These are phyloP conservation scores for Poecilia latipinna DNA, from an alignment of 2,113 vertebrate species.

Conservation along the genomic window DNA sequence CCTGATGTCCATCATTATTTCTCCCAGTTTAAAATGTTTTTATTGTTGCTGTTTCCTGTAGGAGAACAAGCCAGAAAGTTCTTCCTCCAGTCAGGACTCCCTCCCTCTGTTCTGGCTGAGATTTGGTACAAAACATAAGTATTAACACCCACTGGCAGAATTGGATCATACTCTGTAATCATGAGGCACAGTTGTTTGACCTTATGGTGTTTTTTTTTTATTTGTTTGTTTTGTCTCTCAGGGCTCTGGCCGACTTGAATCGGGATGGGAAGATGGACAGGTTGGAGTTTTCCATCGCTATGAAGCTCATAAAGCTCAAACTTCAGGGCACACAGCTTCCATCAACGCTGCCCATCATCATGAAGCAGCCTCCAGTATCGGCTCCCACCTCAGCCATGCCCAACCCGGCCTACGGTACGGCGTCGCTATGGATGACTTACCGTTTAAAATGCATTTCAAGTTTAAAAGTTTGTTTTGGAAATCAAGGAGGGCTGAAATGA, in stretches of 20 bases:
- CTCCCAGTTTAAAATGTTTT: too few species aligned
- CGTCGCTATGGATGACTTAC: background rate
- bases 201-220: background rate
- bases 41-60: constrained; percentile 51
- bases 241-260: constrained; percentile 92
- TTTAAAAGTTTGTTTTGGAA: background rate
- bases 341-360: constrained; percentile 87
- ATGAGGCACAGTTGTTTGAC: background rate
- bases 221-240: constrained; percentile 43
- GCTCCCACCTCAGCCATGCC: constrained; percentile 72
- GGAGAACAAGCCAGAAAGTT: constrained; percentile 93
- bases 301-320: constrained; percentile 97
- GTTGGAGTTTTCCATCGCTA: constrained; percentile 96
- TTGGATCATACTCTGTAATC: background rate
- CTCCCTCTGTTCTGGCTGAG: constrained; percentile 88
- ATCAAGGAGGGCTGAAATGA: too few species aligned
- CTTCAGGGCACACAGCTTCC: constrained; percentile 91
- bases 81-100: constrained; percentile 93
- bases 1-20: background rate
- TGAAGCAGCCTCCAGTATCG: constrained; percentile 94
- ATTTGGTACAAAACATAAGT: constrained; percentile 87
- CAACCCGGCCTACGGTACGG: constrained; percentile 87
- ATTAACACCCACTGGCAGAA: background rate
- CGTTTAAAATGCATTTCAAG: background rate
- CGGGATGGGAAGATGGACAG: constrained; percentile 98